A percentile compares a stretch with the other conserved stretches of the same genome.
phyloP scores from a whole-genome alignment of 2,113 vertebrate species.

The Sebastes schlegelii region DNA sequence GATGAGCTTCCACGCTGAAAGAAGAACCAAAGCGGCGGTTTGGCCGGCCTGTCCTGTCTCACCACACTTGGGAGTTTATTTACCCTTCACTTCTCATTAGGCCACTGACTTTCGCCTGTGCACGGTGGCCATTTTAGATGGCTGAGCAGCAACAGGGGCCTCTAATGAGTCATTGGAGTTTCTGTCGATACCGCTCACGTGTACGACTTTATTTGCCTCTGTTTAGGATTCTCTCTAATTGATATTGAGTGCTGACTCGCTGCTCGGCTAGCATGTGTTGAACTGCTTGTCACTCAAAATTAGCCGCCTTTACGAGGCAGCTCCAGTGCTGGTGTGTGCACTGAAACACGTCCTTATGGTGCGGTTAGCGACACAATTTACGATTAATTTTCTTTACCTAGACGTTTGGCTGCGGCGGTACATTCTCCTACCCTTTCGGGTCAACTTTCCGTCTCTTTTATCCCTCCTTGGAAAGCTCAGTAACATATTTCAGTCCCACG shows the following conservation, averaged over 20 bases:
- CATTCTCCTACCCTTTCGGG: slow-evolving; percentile 41
- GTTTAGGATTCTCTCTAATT: slow-evolving; percentile 68
- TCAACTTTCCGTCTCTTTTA: slow-evolving; percentile 52
- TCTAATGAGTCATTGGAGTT: slow-evolving; percentile 59
- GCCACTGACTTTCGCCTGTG: slow-evolving; percentile 28
- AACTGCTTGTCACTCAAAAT: slow-evolving; percentile 63
- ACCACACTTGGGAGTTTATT: slow-evolving; percentile 63
- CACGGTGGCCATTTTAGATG: slow-evolving; percentile 41
- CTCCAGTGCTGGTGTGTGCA: slow-evolving; percentile 3
- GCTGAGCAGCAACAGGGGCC: slow-evolving; percentile 46
- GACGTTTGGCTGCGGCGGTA: slow-evolving; percentile 40
- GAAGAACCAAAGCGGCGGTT: slow-evolving; percentile 25
- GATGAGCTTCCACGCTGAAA: slow-evolving; percentile 5
- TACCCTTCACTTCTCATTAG: slow-evolving; percentile 75
- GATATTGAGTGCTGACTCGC: slow-evolving; percentile 70
- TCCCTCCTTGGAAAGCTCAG: slow-evolving; percentile 61
- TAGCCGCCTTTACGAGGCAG: slow-evolving; percentile 39
- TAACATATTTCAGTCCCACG: slow-evolving; percentile 50
- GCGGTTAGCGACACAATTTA: slow-evolving; percentile 57
- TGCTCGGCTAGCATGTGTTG: slow-evolving; percentile 32
- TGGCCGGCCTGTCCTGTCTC: slow-evolving; percentile 60
- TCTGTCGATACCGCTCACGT: slow-evolving; percentile 52
- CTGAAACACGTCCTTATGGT: slow-evolving; percentile 26
- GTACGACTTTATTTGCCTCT: slow-evolving; percentile 49
- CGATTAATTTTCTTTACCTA: slow-evolving; percentile 55